Conservation (phyloP, 1,140 invertebrate genomes). For the Colletes gigas region DNA sequence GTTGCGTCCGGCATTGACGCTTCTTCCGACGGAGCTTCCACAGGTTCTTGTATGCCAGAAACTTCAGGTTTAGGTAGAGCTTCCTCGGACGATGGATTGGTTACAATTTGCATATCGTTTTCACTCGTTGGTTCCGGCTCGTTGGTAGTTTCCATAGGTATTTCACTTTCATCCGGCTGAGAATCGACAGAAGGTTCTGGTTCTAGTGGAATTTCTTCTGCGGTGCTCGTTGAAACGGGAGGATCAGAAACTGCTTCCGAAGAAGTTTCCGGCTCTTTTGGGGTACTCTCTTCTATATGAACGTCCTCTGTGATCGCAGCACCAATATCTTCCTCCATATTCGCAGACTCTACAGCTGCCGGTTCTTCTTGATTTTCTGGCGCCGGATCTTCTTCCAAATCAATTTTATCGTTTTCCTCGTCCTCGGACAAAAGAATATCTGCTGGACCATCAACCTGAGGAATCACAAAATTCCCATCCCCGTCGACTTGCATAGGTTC, state of each 20-base stretch:
- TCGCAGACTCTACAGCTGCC: conserved; percentile 4
- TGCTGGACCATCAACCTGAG: conserved; percentile 76
- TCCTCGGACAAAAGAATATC: conserved; percentile 74
- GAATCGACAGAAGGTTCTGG: conserved; percentile 33
- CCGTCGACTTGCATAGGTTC: conserved; percentile 79
- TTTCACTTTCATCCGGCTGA: conserved; percentile 39
- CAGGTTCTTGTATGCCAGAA: conserved; percentile 14
- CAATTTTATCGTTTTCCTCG: conserved; percentile 63
- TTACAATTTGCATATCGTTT: conserved; percentile 52
- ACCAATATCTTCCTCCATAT: conserved; percentile 69
- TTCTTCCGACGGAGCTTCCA: conserved; percentile 41
- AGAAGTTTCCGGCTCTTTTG: conserved; percentile 33
- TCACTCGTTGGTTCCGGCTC: conserved; percentile 56
- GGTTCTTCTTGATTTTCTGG: conserved; percentile 42
- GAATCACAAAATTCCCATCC: conserved; percentile 78
- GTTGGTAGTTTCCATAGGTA: conserved; percentile 36
- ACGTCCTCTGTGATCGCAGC: conserved; percentile 51
- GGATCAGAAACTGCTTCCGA: conserved; percentile 21
- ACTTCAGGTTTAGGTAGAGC: conserved; percentile 40
- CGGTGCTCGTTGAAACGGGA: conserved; percentile 16
- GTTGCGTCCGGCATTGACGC: conserved; percentile 28
- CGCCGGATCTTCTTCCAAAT: conserved; percentile 57
- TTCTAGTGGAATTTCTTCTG: conserved; percentile 31
- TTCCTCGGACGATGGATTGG: conserved; percentile 36
- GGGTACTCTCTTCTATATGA: conserved; percentile 35